Evolutionary conservation across 1,140 invertebrate genomes (phyloP).

Genomic region (Drosophila pseudoananassae): DNA sequence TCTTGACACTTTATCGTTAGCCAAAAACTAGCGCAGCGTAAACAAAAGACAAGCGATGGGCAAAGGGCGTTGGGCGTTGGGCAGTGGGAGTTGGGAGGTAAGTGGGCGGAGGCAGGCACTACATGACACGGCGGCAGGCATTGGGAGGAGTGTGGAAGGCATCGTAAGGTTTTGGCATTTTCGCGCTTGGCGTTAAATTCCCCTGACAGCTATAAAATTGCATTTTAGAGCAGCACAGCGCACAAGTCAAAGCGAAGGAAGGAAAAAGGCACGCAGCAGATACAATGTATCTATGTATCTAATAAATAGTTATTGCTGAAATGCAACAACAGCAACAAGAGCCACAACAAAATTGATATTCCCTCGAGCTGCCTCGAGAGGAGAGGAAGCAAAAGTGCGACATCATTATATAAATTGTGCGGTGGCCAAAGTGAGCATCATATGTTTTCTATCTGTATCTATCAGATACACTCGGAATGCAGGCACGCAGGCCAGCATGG

Average conservation of each 20-base stretch:
- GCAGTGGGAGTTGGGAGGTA: conserved; percentile 10
- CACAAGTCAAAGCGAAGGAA: conserved; percentile 36
- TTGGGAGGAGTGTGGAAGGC: conserved; percentile 10
- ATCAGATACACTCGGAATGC: conserved; percentile 65
- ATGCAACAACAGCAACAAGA: conserved; percentile 43
- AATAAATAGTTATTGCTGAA: conserved; percentile 81
- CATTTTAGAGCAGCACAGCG: conserved; percentile 72
- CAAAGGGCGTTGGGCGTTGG: conserved; percentile 46
- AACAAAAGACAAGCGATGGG: conserved; percentile 50
- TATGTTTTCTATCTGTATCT: conserved; percentile 80
- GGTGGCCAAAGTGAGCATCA: conserved; percentile 63
- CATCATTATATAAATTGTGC: conserved; percentile 82
- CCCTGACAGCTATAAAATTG: conserved; percentile 81
- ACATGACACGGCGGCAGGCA: conserved; percentile 51
- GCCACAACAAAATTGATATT: conserved; percentile 74
- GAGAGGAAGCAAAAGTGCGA: conserved; percentile 67
- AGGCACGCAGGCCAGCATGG: not conserved
- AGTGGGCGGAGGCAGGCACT: not conserved
- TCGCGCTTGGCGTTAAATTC: conserved; percentile 82
- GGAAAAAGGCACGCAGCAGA: conserved; percentile 27
- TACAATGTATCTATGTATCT: conserved; percentile 76
- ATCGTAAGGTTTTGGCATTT: conserved; percentile 69
- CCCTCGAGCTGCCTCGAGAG: conserved; percentile 37
- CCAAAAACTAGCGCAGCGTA: conserved; percentile 80
- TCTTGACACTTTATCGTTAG: conserved; percentile 82